Evolutionary conservation across 2,888 invertebrate species (phyloP), one percentile per base, ranked within the genome.

Genomic region (Tuta absoluta): DNA sequence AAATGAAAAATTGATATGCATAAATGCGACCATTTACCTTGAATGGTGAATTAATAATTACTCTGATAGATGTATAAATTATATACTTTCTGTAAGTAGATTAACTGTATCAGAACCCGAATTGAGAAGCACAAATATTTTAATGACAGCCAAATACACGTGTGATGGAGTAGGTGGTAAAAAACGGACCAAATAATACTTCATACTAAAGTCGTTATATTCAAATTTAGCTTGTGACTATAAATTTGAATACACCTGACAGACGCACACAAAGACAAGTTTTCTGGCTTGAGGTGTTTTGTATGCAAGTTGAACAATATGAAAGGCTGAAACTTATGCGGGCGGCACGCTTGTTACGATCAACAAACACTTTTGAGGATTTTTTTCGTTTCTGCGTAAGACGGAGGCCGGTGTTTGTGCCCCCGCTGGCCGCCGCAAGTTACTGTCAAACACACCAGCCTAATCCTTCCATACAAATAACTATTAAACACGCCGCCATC

Each of bases 21-120:
- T 84, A 82, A 81, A 80, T 79, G 75, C 83, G 83, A 86, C 82
- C 85, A 82, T 86, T 89, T 87, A 81, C 88, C 86, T 87, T 86
- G 85, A 86, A 80, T 85, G 81, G 81, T 87, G 86, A 89, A 90
- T 33, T 88, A 87, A 84, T 87, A 82, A 86, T 84, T 81, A 80
- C 77, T 72, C 76, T 74, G 70, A 81, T 79, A 74, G 70, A 81
- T 79, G 79, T 81, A 80, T 85, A 81, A 82, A 82, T 85, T 85
- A 85, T 82, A 73, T 74, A 79, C 82, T 86, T 86, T 86, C 84
- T 81, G 84, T 81, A 81, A 79, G 78, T 84, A 80, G 80, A 85
- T 85, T 87, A 86, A 85, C 87, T 84, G 81, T 73, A 75, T 72
- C 69, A 77, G 68, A 74, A 75, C 77, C 75, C 75, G 68, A 82